phyloP scores from a whole-genome alignment of 2,113 vertebrate species.

The Corythornis madagascariensis region DNA sequence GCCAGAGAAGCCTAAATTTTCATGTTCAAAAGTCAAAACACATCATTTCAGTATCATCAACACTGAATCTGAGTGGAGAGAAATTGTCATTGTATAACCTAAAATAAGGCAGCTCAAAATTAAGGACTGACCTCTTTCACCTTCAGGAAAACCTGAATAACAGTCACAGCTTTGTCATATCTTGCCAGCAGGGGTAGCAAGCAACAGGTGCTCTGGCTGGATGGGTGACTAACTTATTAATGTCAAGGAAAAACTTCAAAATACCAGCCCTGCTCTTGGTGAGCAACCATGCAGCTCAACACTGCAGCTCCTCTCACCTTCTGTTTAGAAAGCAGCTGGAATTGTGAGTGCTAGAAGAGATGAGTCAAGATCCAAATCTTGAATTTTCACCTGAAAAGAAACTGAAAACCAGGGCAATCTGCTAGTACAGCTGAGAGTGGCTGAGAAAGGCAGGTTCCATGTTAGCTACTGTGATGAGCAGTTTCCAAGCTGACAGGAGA shows the following conservation, averaged over 20 bases:
- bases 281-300: neutral
- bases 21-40: conserved; percentile 1
- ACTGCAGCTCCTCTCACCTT: neutral
- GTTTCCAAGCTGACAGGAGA: neutral
- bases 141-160: neutral
- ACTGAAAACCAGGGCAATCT: neutral
- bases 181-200: neutral
- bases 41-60: neutral
- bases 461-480: accelerated
- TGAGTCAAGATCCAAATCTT: neutral
- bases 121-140: neutral
- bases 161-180: neutral
- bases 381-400: neutral
- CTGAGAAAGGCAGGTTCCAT: neutral
- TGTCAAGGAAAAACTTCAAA: neutral
- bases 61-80: neutral
- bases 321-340: neutral
- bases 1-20: neutral
- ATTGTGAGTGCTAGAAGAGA: neutral
- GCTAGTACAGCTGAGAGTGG: neutral
- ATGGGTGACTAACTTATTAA: neutral
- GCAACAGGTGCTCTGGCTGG: neutral
- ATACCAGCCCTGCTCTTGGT: neutral
- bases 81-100: neutral
- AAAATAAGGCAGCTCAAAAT: neutral